Base-by-base conservation (phyloP, 53 echinoderm and acorn worm genomes). In the Henricia sp. region DNA sequence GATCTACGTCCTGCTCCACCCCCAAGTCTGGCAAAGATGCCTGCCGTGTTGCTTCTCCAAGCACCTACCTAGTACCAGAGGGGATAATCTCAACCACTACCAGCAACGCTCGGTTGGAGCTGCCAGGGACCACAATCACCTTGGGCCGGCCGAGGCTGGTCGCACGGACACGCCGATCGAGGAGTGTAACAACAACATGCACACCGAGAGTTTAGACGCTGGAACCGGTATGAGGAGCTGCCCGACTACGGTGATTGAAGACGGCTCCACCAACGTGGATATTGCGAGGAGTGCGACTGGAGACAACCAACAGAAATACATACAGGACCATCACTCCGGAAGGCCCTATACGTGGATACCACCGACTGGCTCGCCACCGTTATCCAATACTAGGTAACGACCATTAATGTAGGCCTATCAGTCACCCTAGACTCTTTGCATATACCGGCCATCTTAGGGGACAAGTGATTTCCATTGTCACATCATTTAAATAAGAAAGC, bases 1-100 rank as follows among this genome's bases (percentile, higher is more conserved):
- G 92, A 88, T 91, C 14, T 91, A 91, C 85, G 58, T 91, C 72
- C 76, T 91, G 6, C 67, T 86, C 1, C 92, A 91, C 53, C 87
- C 84, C 56, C 87, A 87, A 52, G 38, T 91, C 14, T 91, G 92
- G 92, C 60, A 88, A 62, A 62, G 85, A 26, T 40, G 87, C 16
- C 68, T 84, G 2, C 88, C 90, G 6, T 84, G 77, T 41, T 76
- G 84, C 16, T 68, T 84, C 77, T 40, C 50, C 4, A 77, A 70
- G 36, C n/a, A 72, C 37, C 77, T 77, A 13, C 77, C 84, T 2
- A 77, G 78, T 38, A 56, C 39, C 52, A 60, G 33, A 29, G 43
- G 77, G 0, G 32, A 14, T 8, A 67, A 83, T 16, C 42, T 12
- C 43, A 39, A 59, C 9, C 21, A 43, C 23, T 34, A 28, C 55